Evolutionary conservation across 2,113 vertebrate genomes (phyloP).

Genomic region (Syngnathus typhle): DNA sequence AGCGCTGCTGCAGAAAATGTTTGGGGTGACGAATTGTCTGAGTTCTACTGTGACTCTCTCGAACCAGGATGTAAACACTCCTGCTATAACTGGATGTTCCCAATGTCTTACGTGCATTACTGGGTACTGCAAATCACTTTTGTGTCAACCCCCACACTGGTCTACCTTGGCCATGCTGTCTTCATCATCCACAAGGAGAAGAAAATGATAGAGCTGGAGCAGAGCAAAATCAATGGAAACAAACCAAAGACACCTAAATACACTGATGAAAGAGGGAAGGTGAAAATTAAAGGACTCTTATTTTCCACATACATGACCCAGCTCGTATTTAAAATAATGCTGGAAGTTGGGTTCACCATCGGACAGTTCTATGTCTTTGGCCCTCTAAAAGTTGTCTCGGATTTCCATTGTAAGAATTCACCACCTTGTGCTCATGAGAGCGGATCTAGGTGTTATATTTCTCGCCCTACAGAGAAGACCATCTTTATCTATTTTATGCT

Average conservation of each 20-base stretch:
- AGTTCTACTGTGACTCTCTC: constrained; percentile 56
- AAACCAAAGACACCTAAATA: constrained; percentile 57
- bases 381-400: constrained; percentile 64
- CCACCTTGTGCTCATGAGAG: constrained; percentile 54
- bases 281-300: constrained; percentile 80
- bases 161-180: constrained; percentile 66
- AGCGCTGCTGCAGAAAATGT: constrained; percentile 57
- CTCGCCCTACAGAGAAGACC: constrained; percentile 77
- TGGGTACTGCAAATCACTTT: constrained; percentile 72
- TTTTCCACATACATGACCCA: constrained; percentile 85
- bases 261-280: constrained; percentile 75
- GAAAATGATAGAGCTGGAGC: constrained; percentile 59
- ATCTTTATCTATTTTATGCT: constrained; percentile 83
- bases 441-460: constrained; percentile 80
- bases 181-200: constrained; percentile 64
- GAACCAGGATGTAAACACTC: constrained; percentile 59
- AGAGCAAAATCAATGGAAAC: neutral
- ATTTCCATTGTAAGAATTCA: constrained; percentile 70
- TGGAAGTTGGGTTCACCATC: constrained; percentile 83
- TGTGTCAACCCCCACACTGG: constrained; percentile 62
- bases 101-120: constrained; percentile 67
- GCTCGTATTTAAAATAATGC: constrained; percentile 80
- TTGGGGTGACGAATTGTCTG: constrained; percentile 64
- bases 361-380: constrained; percentile 77
- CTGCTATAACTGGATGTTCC: constrained; percentile 69